Evolutionary conservation across 2,797 vertebrate genomes (phyloP).

Genomic region (Coreius guichenoti): DNA sequence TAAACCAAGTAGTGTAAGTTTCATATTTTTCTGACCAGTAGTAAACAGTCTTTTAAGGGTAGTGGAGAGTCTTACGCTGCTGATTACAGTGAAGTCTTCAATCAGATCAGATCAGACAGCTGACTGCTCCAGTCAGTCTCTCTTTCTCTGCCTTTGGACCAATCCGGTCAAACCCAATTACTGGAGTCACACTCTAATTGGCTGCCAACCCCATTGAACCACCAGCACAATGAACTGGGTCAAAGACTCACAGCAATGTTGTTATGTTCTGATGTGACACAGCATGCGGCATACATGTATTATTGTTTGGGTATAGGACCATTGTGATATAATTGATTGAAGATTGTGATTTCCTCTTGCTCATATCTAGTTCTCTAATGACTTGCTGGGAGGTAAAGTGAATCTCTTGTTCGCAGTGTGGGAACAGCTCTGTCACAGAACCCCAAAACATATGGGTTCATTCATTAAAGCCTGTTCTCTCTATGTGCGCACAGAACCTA

Average conservation of each 20-base stretch:
- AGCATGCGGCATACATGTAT: neutral
- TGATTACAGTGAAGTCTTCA: conserved; percentile 31
- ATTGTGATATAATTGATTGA: conserved; percentile 25
- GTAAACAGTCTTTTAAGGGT: neutral
- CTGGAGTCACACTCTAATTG: conserved; percentile 46
- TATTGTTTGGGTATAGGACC: conserved; percentile 23
- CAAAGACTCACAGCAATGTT: conserved; percentile 19
- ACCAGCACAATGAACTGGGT: conserved; percentile 44
- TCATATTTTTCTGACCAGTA: neutral
- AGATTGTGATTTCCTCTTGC: conserved; percentile 3
- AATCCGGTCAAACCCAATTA: conserved; percentile 40
- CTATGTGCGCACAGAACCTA: conserved; percentile 5
- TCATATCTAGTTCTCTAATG: conserved; percentile 28
- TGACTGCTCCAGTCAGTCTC: conserved; percentile 24
- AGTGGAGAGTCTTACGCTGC: conserved; percentile 10
- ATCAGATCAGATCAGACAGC: conserved; percentile 41
- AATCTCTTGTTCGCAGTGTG: conserved; percentile 33
- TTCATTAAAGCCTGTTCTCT: conserved; percentile 49
- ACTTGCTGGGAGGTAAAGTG: conserved; percentile 12
- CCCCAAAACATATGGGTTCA: conserved; percentile 20
- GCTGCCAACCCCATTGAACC: conserved; percentile 19
- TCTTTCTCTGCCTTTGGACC: conserved; percentile 17
- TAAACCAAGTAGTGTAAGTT: neutral
- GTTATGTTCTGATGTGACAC: neutral
- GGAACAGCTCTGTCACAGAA: conserved; percentile 28